Evolutionary conservation across 2,113 vertebrate species (phyloP).

Genomic region (Shinisaurus crocodilurus): DNA sequence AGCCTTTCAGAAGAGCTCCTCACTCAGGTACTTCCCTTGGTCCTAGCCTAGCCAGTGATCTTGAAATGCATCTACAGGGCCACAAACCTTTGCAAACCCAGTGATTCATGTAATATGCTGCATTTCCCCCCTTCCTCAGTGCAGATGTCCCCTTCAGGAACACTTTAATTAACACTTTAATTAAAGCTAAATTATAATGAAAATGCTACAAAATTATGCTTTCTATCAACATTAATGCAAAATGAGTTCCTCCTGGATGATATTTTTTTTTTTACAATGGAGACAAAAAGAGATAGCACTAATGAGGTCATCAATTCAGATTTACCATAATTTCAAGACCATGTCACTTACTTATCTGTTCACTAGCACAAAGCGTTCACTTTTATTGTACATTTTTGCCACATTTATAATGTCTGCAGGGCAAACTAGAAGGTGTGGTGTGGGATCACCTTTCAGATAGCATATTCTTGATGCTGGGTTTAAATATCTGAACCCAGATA

Average conservation of each 20-base stretch:
- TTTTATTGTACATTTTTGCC: constrained; percentile 54
- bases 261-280: constrained; percentile 79
- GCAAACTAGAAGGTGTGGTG: constrained; percentile 51
- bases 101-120: constrained; percentile 63
- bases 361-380: constrained; percentile 72
- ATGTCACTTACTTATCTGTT: constrained; percentile 81
- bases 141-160: constrained; percentile 80
- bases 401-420: constrained; percentile 18
- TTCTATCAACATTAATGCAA: constrained; percentile 83
- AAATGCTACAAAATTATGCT: constrained; percentile 79
- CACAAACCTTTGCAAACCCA: constrained; percentile 66
- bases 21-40: constrained; percentile 26
- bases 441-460: constrained; percentile 40
- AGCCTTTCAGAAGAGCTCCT: background rate
- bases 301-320: constrained; percentile 85
- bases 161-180: constrained; percentile 84
- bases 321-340: constrained; percentile 81
- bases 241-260: constrained; percentile 82
- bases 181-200: constrained; percentile 83
- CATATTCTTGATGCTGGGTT: constrained; percentile 37
- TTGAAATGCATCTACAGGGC: constrained; percentile 30
- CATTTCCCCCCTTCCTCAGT: constrained; percentile 60
- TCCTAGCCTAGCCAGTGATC: background rate
- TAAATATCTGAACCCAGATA: constrained; percentile 6
- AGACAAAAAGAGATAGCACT: constrained; percentile 83